Conservation (phyloP, 2,888 invertebrate species). For the Ligdia adustata region DNA sequence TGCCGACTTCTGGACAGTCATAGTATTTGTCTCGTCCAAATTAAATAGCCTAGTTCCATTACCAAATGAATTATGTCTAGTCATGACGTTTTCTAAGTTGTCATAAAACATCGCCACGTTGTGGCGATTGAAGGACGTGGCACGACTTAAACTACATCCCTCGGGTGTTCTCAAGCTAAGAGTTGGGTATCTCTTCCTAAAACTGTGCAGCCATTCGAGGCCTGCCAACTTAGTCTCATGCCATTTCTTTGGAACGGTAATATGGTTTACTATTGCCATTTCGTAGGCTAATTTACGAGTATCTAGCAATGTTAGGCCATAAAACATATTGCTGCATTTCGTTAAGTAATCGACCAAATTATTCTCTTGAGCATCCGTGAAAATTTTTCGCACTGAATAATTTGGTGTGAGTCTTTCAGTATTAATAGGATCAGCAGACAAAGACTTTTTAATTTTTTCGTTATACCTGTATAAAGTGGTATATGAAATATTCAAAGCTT, state of each 20-base stretch:
- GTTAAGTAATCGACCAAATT: neutral
- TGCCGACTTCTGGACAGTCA: slow-evolving; percentile 20
- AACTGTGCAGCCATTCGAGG: neutral
- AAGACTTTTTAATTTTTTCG: slow-evolving; percentile 1
- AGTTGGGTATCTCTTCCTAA: neutral
- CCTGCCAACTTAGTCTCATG: neutral
- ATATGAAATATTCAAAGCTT: slow-evolving; percentile 13
- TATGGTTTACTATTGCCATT: neutral
- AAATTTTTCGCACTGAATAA: neutral
- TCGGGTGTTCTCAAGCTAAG: slow-evolving; percentile 30
- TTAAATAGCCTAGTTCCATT: slow-evolving; percentile 9
- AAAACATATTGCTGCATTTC: neutral
- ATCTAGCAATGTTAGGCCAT: neutral
- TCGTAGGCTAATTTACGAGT: neutral
- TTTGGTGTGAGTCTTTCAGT: neutral
- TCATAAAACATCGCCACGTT: slow-evolving; percentile 23
- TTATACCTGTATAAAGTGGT: slow-evolving; percentile 21
- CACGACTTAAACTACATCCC: slow-evolving; percentile 30
- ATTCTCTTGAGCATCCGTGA: neutral
- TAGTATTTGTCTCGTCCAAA: too few relatives aligned
- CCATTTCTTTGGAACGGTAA: neutral
- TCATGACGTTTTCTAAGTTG: slow-evolving; percentile 9
- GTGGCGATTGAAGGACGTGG: slow-evolving; percentile 34
- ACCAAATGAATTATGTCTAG: slow-evolving; percentile 2
- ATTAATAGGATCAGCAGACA: neutral